Evolutionary conservation across 2,888 invertebrate species (phyloP), one percentile per base, ranked within the genome.

Genomic region (Ornithoptera alexandrae): DNA sequence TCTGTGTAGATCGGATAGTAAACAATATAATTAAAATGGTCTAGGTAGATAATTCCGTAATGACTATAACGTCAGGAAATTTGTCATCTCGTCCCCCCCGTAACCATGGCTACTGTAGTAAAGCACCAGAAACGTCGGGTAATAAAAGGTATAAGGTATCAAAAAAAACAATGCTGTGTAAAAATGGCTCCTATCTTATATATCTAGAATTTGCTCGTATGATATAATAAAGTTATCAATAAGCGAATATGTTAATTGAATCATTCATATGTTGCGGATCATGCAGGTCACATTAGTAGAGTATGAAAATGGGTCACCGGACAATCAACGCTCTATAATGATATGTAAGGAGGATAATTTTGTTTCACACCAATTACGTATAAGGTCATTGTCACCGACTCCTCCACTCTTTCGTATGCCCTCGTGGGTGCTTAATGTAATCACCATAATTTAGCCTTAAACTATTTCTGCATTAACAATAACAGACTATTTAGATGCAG

Each of bases 281-380:
- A 72, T 62, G 67, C 68, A 69, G 73, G 73, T 70, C 71, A 73
- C 66, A 69, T 69, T 67, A 69, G 65, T 67, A 67, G 57, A 60
- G 30, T 60, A 36, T 72, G 78, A 72, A 90, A 86, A 78, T 90
- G 81, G 90, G 91, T 89, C 91, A 81, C 78, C 75, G 76, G 74
- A 73, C 86, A 90, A 90, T 90, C 83, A 86, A 76, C 71, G 77
- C 77, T 82, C 78, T 75, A 79, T 87, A 88, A 88, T 85, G 81
- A 85, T 82, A 87, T 88, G 86, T 86, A 88, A 85, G 72, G 80
- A 84, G 87, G 87, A 80, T 88, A 89, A 89, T 79, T 86, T 80
- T 69, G 72, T 79, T 81, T 82, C 71, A 80, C 80, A 76, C 76
- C 75, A 57, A 75, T 71, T 73, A 76, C 74, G 66, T 36, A 15